Percentiles rank a stretch among this genome's conserved stretches.
Conservation (phyloP, 2,113 vertebrate species). For the Salvelinus alpinus region DNA sequence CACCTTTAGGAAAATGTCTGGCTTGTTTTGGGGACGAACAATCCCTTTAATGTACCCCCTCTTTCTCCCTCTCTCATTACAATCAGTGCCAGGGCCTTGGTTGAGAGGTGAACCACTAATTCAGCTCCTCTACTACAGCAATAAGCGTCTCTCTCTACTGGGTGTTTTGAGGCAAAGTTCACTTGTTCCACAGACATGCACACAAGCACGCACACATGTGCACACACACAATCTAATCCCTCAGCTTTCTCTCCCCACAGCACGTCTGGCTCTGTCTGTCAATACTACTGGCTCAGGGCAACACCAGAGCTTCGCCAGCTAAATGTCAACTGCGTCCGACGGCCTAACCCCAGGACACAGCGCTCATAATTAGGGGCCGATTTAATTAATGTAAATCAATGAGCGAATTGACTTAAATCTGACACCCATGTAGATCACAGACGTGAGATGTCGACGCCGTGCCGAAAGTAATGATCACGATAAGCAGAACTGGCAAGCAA, state of each 20-base stretch:
- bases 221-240: constrained; percentile 17
- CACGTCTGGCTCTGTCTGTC: not conserved
- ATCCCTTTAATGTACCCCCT: too few species aligned
- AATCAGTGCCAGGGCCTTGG: not conserved
- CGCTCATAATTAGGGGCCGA: not conserved
- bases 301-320: not conserved
- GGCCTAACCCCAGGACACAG: not conserved
- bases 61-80: not conserved
- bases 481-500: not conserved
- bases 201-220: too few species aligned
- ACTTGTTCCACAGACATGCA: not conserved
- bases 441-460: not conserved
- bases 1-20: too few species aligned
- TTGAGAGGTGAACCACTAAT: not conserved
- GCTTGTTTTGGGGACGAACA: too few species aligned
- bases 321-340: constrained; percentile 9
- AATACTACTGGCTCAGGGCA: constrained; percentile 15
- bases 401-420: not conserved
- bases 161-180: not conserved
- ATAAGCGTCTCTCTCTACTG: constrained; percentile 8
- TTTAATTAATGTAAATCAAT: constrained; percentile 1
- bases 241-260: constrained; percentile 10
- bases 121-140: constrained; percentile 1
- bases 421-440: not conserved
- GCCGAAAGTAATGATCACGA: not conserved